A percentile compares a stretch with the other conserved stretches of the same genome.
phyloP scores from a whole-genome alignment of 2,888 invertebrate species.

The Latrodectus hesperus region DNA sequence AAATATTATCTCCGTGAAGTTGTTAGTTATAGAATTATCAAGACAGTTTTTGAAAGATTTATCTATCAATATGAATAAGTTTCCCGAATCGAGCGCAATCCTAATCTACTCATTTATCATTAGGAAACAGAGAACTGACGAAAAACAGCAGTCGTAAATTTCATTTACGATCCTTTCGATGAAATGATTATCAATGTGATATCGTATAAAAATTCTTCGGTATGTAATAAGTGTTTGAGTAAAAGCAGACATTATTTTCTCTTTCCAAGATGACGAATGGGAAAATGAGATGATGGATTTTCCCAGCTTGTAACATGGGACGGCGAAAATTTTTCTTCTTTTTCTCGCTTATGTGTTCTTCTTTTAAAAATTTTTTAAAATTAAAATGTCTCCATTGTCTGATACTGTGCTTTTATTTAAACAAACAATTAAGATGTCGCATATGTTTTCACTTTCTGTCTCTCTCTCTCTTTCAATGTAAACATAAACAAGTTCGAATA shows the following conservation, averaged over 20 bases:
- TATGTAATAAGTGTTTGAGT: neutral
- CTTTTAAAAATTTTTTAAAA: too few relatives aligned
- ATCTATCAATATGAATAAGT: neutral
- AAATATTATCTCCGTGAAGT: too few relatives aligned
- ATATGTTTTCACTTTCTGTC: too few relatives aligned
- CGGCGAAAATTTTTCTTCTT: neutral
- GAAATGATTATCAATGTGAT: conserved; percentile 1
- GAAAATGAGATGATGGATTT: neutral
- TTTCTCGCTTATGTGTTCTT: too few relatives aligned
- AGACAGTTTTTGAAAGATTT: neutral
- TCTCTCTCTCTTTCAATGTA: too few relatives aligned
- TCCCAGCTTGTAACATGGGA: neutral
- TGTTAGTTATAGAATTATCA: too few relatives aligned
- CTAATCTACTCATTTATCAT: neutral
- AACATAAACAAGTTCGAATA: too few relatives aligned
- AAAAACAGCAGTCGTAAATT: neutral
- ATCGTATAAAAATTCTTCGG: neutral
- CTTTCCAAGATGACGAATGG: neutral
- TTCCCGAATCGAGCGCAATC: neutral
- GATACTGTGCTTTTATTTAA: too few relatives aligned
- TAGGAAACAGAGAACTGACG: neutral
- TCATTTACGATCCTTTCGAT: neutral
- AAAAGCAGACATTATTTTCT: neutral
- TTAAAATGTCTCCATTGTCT: too few relatives aligned
- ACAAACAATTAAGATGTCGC: too few relatives aligned